Percentiles rank a stretch among this genome's conserved stretches.
Evolutionary conservation across 2,888 invertebrate genomes (phyloP).

Genomic region (Phortica okadai): DNA sequence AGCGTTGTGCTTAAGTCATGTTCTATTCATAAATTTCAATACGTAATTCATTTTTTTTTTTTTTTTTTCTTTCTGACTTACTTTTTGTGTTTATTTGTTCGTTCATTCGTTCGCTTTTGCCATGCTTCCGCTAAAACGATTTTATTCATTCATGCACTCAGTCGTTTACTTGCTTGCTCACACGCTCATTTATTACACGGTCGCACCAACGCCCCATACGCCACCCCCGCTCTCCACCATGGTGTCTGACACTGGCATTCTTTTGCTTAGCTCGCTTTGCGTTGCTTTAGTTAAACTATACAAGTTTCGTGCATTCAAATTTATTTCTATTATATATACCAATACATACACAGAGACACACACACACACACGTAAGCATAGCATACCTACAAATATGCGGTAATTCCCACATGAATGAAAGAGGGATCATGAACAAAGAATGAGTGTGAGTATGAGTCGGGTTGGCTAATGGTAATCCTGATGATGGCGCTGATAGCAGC

Average conservation of each 20-base stretch:
- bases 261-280: not conserved
- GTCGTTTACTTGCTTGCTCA: not conserved
- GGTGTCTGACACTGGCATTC: not conserved
- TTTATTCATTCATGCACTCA: conserved; percentile 1
- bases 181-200: not conserved
- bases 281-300: not conserved
- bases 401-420: not conserved
- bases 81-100: not conserved
- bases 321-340: conserved; percentile 1
- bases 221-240: not conserved
- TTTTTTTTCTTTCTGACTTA: not conserved
- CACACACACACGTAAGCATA: not conserved
- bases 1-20: conserved; percentile 28
- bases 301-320: conserved; percentile 1
- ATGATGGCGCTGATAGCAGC: conserved; percentile 18
- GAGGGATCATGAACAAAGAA: not conserved
- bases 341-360: not conserved
- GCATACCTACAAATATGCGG: not conserved
- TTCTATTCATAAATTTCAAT: conserved; percentile 34
- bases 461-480: not conserved
- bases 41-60: not conserved
- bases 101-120: not conserved
- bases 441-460: not conserved
- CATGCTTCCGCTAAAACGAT: not conserved
- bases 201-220: too few relatives aligned